A percentile compares a stretch with the other conserved stretches of the same genome.
Conservation (phyloP, 1,140 invertebrate genomes). For the Nasonia vitripennis region DNA sequence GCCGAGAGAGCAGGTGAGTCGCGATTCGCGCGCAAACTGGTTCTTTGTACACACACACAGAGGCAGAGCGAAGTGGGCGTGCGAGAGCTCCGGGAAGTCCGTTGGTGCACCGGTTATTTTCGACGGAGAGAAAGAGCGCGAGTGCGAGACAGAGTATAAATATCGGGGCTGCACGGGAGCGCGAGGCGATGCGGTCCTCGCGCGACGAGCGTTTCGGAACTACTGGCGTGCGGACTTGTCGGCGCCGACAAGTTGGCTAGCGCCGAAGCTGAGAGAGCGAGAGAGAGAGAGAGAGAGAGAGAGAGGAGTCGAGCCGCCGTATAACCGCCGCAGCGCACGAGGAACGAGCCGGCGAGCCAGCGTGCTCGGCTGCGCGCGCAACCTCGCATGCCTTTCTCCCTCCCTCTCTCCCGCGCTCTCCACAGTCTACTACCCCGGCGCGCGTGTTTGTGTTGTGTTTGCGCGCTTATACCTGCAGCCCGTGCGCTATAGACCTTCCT, state of each 20-base stretch:
- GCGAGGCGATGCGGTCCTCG: constrained; percentile 28
- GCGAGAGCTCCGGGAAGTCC: not conserved
- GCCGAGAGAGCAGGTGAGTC: not conserved
- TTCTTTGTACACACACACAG: not conserved
- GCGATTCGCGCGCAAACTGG: constrained; percentile 11
- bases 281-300: not conserved
- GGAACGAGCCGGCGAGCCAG: constrained; percentile 9
- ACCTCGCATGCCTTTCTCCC: constrained; percentile 26
- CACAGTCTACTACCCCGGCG: not conserved
- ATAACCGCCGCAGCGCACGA: constrained; percentile 27
- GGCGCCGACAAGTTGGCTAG: constrained; percentile 35
- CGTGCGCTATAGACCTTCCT: not conserved
- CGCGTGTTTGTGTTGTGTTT: constrained; percentile 1
- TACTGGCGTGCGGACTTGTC: constrained; percentile 38
- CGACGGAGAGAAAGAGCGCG: not conserved
- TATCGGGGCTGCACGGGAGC: not conserved
- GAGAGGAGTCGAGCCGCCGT: constrained; percentile 1
- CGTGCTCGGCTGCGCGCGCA: constrained; percentile 51
- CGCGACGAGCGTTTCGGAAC: constrained; percentile 42
- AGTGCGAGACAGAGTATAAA: not conserved
- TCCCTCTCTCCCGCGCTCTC: not conserved
- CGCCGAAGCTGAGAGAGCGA: not conserved
- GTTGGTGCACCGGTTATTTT: constrained; percentile 3
- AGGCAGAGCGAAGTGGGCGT: not conserved
- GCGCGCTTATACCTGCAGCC: not conserved